phyloP scores from a whole-genome alignment of 2,797 vertebrate species.

The Erethizon dorsatum region DNA sequence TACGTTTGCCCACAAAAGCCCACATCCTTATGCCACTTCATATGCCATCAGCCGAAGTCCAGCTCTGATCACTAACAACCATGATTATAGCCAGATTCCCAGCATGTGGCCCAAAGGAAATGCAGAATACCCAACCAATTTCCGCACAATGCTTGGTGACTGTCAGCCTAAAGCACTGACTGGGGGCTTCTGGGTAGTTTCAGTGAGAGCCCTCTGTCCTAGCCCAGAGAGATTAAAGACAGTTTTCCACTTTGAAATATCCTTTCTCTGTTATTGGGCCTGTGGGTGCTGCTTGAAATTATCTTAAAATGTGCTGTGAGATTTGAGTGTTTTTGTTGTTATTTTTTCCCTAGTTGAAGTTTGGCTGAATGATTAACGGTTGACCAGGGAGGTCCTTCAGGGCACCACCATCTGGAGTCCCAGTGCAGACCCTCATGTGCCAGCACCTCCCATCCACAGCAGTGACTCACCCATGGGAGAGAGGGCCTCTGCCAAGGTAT shows the following conservation, averaged over 20 bases:
- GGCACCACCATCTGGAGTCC: slow-evolving; percentile 23
- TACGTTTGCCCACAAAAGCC: slow-evolving; percentile 12
- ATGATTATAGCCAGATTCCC: slow-evolving; percentile 57
- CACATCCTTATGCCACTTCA: slow-evolving; percentile 40
- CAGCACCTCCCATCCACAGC: background rate
- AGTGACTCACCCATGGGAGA: background rate
- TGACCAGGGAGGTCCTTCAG: slow-evolving; percentile 49
- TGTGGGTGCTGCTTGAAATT: slow-evolving; percentile 19
- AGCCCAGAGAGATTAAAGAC: background rate
- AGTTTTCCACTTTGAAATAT: slow-evolving; percentile 60
- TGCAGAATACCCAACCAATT: background rate
- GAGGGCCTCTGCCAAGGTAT: background rate
- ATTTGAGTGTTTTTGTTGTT: slow-evolving; percentile 31
- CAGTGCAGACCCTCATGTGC: background rate
- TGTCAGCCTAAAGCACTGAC: slow-evolving; percentile 30
- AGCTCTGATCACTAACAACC: slow-evolving; percentile 59
- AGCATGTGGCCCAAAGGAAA: slow-evolving; percentile 65
- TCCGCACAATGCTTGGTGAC: background rate
- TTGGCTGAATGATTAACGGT: slow-evolving; percentile 54
- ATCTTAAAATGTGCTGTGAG: background rate
- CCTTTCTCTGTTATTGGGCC: slow-evolving; percentile 1
- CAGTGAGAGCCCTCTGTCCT: background rate
- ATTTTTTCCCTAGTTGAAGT: background rate
- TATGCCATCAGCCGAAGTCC: slow-evolving; percentile 16
- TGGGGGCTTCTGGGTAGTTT: slow-evolving; percentile 59